Evolutionary conservation across 2,888 invertebrate species (phyloP).

Genomic region (Synergus umbraculus): DNA sequence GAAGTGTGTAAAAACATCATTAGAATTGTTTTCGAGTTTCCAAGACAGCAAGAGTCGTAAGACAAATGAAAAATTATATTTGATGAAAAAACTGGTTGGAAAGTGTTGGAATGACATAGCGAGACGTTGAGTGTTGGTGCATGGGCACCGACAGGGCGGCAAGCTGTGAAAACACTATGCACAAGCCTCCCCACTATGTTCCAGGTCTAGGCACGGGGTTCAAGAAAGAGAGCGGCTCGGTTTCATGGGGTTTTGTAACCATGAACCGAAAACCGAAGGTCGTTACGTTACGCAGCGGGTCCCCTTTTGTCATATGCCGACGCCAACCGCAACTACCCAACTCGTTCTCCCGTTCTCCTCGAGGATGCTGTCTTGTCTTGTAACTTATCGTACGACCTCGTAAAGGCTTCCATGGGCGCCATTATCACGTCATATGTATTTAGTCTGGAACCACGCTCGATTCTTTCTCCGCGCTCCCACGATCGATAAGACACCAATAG

Average conservation of each 20-base stretch:
- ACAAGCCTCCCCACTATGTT: conserved; percentile 33
- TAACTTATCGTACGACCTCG: conserved; percentile 44
- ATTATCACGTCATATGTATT: conserved; percentile 24
- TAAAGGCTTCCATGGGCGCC: neutral
- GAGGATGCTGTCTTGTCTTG: conserved; percentile 43
- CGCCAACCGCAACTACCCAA: conserved; percentile 69
- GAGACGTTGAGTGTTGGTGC: neutral
- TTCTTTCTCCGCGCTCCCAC: conserved; percentile 19
- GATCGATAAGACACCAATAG: conserved; percentile 22
- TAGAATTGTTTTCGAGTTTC: neutral
- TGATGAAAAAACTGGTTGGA: neutral
- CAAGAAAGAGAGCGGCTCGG: conserved; percentile 61
- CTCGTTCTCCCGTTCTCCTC: conserved; percentile 25
- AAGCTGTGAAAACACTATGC: conserved; percentile 72
- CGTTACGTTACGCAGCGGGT: conserved; percentile 75
- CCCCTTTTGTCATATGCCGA: conserved; percentile 76
- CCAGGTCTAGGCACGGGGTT: conserved; percentile 52
- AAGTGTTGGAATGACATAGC: neutral
- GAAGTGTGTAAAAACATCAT: neutral
- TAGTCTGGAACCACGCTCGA: neutral
- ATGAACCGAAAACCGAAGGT: conserved; percentile 75
- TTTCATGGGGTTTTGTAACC: conserved; percentile 71
- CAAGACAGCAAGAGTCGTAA: neutral
- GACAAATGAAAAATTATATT: neutral
- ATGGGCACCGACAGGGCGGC: conserved; percentile 53